phyloP scores from a whole-genome alignment of 2,113 vertebrate species.

The Pelmatolapia mariae region DNA sequence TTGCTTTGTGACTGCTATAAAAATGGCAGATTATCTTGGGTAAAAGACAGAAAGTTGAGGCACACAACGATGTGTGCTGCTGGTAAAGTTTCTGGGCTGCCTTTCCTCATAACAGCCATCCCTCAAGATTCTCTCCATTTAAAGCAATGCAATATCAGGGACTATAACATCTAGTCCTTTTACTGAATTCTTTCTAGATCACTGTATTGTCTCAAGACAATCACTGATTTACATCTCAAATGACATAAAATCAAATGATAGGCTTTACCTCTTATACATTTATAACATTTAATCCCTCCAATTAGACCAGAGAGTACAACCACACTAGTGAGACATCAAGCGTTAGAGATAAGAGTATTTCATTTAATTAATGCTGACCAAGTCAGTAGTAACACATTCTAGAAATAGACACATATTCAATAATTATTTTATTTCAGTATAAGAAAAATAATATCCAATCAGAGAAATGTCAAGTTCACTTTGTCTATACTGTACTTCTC shows the following conservation, averaged over 20 bases:
- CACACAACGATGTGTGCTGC: neutral
- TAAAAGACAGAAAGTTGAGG: neutral
- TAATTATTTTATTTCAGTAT: neutral
- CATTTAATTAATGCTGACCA: neutral
- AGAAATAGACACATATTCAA: neutral
- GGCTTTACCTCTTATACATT: neutral
- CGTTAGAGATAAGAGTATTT: neutral
- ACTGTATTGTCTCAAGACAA: neutral
- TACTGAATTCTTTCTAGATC: neutral
- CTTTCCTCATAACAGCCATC: neutral
- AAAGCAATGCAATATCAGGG: neutral
- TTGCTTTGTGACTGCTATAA: neutral
- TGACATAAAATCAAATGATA: neutral
- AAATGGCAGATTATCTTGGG: neutral
- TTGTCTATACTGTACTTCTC: neutral
- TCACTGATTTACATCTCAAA: neutral
- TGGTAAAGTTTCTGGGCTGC: neutral
- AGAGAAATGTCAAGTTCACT: neutral
- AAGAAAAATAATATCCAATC: neutral
- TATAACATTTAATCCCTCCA: neutral
- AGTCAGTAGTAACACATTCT: neutral
- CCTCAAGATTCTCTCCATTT: neutral
- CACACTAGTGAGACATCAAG: neutral
- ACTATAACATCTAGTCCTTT: neutral
- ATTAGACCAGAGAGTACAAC: neutral